phyloP scores from a whole-genome alignment of 2,113 vertebrate species.

The Panurus biarmicus region DNA sequence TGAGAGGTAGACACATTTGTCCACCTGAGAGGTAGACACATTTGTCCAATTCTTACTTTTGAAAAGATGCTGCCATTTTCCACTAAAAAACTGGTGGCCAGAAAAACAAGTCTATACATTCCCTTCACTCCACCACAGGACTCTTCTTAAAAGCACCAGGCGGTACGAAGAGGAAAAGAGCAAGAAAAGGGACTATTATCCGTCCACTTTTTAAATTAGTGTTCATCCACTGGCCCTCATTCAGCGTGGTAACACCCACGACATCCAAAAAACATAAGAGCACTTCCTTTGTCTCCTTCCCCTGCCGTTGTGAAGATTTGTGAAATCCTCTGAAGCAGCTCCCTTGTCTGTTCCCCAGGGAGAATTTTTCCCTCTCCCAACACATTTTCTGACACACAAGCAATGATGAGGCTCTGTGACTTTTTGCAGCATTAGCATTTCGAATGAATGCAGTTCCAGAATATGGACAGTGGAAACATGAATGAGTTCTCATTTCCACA shows the following conservation, averaged over 20 bases:
- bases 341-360: not conserved
- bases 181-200: not conserved
- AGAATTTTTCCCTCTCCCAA: not conserved
- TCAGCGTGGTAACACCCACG: not conserved
- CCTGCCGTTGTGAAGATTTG: not conserved
- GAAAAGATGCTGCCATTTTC: not conserved
- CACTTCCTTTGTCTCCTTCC: not conserved
- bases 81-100: not conserved
- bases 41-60: not conserved
- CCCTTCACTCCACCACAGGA: not conserved
- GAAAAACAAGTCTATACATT: not conserved
- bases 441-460: not conserved
- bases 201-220: not conserved
- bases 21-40: not conserved
- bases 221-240: not conserved
- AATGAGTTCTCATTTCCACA: not conserved
- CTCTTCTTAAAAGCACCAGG: not conserved
- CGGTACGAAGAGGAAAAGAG: not conserved
- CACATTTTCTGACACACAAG: constrained; percentile 7
- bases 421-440: constrained; percentile 25
- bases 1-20: not conserved
- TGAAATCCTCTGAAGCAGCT: not conserved
- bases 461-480: not conserved
- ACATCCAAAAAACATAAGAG: not conserved
- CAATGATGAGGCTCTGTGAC: not conserved